Evolutionary conservation across 2,888 invertebrate species (phyloP).

Genomic region (Asteroscopus sphinx): DNA sequence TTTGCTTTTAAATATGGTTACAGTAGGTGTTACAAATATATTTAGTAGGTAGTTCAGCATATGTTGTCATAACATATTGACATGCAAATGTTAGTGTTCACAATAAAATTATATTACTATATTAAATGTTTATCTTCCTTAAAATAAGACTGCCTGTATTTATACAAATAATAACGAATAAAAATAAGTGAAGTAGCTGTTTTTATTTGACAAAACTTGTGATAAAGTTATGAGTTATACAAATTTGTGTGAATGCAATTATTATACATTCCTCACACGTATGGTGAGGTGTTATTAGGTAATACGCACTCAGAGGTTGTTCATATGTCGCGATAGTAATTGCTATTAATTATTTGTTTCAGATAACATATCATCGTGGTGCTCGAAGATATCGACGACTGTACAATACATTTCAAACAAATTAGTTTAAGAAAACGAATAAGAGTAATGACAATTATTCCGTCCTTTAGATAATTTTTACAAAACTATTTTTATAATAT

Average conservation of each 20-base stretch:
- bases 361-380: constrained; percentile 73
- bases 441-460: constrained; percentile 72
- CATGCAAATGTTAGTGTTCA: no score
- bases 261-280: background rate
- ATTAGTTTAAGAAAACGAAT: constrained; percentile 67
- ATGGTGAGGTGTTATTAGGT: constrained; percentile 1
- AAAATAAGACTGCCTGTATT: constrained; percentile 18
- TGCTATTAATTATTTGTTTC: constrained; percentile 71
- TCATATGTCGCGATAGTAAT: constrained; percentile 33
- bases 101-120: no score
- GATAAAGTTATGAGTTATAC: constrained; percentile 6
- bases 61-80: no score
- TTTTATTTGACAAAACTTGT: constrained; percentile 1
- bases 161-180: constrained; percentile 9
- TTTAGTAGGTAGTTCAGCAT: no score
- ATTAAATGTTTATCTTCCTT: no score
- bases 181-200: background rate
- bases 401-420: constrained; percentile 68
- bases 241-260: constrained; percentile 25
- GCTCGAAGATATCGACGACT: constrained; percentile 69
- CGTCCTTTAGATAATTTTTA: constrained; percentile 75
- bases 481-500: constrained; percentile 67
- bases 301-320: constrained; percentile 17
- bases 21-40: no score
- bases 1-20: no score